phyloP scores from a whole-genome alignment of 2,113 vertebrate species.

The Rhabdornis inornatus region DNA sequence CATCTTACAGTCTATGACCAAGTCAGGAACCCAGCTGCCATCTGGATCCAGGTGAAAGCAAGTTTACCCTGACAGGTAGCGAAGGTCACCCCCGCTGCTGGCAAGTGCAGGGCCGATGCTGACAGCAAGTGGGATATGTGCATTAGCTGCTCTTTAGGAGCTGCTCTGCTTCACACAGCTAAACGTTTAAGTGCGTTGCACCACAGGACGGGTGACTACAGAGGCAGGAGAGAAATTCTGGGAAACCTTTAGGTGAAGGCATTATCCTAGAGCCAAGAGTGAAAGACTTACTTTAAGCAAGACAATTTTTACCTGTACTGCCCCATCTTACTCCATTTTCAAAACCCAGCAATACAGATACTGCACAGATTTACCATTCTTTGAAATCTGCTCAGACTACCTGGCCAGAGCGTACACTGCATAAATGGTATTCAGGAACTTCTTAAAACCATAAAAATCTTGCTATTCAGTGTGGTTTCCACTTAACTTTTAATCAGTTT shows the following conservation, averaged over 20 bases:
- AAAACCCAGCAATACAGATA: neutral
- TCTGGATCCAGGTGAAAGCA: neutral
- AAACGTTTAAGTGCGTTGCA: neutral
- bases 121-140: fast-evolving
- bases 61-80: neutral
- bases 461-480: neutral
- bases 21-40: neutral
- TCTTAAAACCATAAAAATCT: neutral
- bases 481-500: neutral
- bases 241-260: neutral
- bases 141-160: neutral
- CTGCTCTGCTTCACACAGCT: neutral
- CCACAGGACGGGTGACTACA: neutral
- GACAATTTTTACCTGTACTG: neutral
- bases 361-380: neutral
- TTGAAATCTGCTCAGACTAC: neutral
- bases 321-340: neutral
- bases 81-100: neutral
- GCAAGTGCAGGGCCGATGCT: fast-evolving
- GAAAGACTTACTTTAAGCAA: neutral
- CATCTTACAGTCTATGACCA: neutral
- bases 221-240: neutral
- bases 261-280: neutral
- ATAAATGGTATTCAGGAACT: neutral
- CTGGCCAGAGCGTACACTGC: neutral